A percentile compares a stretch with the other conserved stretches of the same genome.
These are phyloP conservation scores for Scrobipalpa atriplicella DNA, from an alignment of 2,888 invertebrate species.

Conservation along the genomic window DNA sequence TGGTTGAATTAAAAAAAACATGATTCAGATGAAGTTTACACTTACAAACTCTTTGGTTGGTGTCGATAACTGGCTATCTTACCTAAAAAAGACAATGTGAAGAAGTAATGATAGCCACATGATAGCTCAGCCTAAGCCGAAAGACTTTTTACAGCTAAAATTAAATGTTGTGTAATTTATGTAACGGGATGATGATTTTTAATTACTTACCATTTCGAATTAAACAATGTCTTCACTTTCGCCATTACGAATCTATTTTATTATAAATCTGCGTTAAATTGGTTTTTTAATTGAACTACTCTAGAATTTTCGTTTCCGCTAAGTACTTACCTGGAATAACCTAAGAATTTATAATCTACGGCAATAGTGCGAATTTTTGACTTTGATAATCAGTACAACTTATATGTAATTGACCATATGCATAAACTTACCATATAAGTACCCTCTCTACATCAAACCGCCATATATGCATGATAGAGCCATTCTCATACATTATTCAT, in stretches of 20 bases:
- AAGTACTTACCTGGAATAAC: not conserved
- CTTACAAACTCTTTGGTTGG: no score
- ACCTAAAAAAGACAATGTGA: no score
- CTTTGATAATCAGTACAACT: not conserved
- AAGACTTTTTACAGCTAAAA: no score
- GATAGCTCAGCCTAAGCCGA: no score
- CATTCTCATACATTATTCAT: constrained; percentile 36
- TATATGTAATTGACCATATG: not conserved
- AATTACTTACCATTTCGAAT: constrained; percentile 1
- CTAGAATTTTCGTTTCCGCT: not conserved
- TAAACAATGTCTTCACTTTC: constrained; percentile 2
- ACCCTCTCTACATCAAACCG: not conserved
- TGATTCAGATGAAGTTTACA: no score
- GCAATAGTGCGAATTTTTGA: not conserved
- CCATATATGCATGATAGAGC: constrained; percentile 30
- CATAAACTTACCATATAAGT: not conserved
- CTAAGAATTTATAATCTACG: no score
- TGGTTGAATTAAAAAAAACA: no score
- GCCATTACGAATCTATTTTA: constrained; percentile 29
- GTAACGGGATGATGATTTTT: no score
- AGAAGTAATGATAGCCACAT: no score
- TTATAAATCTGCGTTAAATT: constrained; percentile 35
- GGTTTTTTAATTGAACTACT: constrained; percentile 29
- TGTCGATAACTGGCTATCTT: no score
- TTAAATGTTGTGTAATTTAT: not conserved